A percentile compares a stretch with the other conserved stretches of the same genome.
Conservation (phyloP, 2,113 vertebrate genomes). For the Siniperca chuatsi region DNA sequence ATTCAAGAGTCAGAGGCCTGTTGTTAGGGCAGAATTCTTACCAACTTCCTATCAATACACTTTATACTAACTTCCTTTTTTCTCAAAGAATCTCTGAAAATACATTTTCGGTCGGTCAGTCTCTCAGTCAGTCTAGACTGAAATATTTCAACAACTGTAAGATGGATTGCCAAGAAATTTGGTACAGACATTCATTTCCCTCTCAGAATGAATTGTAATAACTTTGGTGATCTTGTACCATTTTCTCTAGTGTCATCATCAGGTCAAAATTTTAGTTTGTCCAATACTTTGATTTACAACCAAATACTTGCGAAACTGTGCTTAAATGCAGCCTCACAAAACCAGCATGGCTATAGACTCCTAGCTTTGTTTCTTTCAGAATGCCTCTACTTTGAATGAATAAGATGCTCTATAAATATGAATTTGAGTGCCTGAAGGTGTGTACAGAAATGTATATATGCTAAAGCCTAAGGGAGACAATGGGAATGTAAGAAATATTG, state of each 20-base stretch:
- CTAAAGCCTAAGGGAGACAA: not conserved
- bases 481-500: slow-evolving; percentile 25
- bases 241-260: not conserved
- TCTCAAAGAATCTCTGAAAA: not conserved
- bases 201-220: not conserved
- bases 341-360: not conserved
- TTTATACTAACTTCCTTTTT: not conserved
- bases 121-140: not conserved
- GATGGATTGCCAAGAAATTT: not conserved
- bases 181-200: not conserved
- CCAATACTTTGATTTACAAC: not conserved
- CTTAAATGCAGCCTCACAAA: not conserved
- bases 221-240: not conserved
- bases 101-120: too few species aligned
- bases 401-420: not conserved
- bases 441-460: not conserved
- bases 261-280: not conserved
- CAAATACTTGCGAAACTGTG: not conserved
- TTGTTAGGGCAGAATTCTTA: not conserved
- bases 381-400: not conserved
- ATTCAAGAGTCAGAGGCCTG: not conserved
- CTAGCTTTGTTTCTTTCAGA: not conserved
- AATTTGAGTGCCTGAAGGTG: not conserved
- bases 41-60: not conserved
- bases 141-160: not conserved